These are phyloP conservation scores for Mobula birostris DNA, from an alignment of 2,113 vertebrate genomes.

Conservation along the genomic window DNA sequence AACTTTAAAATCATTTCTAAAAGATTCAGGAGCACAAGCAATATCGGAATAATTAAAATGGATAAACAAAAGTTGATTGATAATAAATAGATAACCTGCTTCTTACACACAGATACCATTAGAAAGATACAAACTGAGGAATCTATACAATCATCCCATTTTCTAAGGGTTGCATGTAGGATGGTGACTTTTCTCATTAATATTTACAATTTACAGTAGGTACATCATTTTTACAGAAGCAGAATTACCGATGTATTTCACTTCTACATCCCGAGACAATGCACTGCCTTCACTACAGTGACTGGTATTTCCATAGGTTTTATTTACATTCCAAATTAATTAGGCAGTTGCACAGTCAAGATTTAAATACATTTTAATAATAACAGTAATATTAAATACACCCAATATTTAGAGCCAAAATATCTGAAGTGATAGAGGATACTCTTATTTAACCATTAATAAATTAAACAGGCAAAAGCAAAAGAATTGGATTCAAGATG, in stretches of 20 bases:
- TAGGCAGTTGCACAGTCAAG: conserved; percentile 25
- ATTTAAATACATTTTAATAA: conserved; percentile 85
- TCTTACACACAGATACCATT: not conserved
- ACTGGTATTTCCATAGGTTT: conserved; percentile 18
- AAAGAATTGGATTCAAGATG: conserved; percentile 37
- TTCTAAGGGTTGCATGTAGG: not conserved
- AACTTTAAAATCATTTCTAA: no score
- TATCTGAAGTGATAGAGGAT: conserved; percentile 64
- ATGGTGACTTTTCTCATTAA: not conserved
- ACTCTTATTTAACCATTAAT: conserved; percentile 62
- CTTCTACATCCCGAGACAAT: conserved; percentile 1
- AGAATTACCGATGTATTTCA: not conserved
- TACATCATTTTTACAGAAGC: not conserved
- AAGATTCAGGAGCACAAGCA: no score
- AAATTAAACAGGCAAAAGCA: conserved; percentile 62
- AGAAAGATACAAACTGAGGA: not conserved
- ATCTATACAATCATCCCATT: not conserved
- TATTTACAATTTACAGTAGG: not conserved
- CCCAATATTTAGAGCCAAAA: conserved; percentile 79
- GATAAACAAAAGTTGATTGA: not conserved
- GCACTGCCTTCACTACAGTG: conserved; percentile 24
- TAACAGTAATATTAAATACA: conserved; percentile 83
- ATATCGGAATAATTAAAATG: not conserved
- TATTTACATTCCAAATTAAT: conserved; percentile 30
- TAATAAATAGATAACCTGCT: not conserved